Base-by-base conservation (phyloP, 2,888 invertebrate species). In the Melinaea menophilus region DNA sequence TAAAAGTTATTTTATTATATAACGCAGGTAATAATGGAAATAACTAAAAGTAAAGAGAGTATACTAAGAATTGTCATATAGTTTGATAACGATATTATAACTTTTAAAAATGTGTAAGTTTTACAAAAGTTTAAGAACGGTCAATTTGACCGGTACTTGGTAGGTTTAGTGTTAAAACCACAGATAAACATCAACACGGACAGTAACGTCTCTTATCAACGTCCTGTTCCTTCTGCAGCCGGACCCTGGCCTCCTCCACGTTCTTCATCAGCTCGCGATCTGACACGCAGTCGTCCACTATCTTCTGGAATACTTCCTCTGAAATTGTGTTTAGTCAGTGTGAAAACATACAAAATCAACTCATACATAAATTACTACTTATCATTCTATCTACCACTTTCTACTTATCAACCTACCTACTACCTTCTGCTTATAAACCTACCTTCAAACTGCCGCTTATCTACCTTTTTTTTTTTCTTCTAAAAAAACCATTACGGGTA, bases 371-470 rank as follows among this genome's bases (percentile, higher is more conserved):
- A 4, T 7, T 5, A 2, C 7, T 37, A 37, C 7, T 5, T 5
- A 37, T 7, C 37, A 5, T 7, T 5, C 31, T 11, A 51, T 9
- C 5, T 9, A 7, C 35, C 45, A n/a, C 35, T 37, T 5, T 37
- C 7, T 37, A 37, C 7, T 5, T 5, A 37, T 7, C 37, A 5
- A 11, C 9, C 31, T 11, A 51, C n/a, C 5, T 9, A 7, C 35
- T 47, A n/a, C 35, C 9, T 1, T 7, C 7, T 11, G 1, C 5
- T 51, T 13, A 12, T 11, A 34, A 45, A 79, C 91, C 81, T 72
- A 93, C 93, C 92, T 65, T 94, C 92, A 77, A 93, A 93, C 72
- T 93, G 92, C 0, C 94, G 22, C 22, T 22, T 22, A 22, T 22
- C 22, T 22, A 22, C 22, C 22, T 22, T 22, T 22, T 22, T 22